These are phyloP conservation scores for Sparidentex hasta DNA, from an alignment of 2,797 vertebrate genomes.

Conservation along the genomic window DNA sequence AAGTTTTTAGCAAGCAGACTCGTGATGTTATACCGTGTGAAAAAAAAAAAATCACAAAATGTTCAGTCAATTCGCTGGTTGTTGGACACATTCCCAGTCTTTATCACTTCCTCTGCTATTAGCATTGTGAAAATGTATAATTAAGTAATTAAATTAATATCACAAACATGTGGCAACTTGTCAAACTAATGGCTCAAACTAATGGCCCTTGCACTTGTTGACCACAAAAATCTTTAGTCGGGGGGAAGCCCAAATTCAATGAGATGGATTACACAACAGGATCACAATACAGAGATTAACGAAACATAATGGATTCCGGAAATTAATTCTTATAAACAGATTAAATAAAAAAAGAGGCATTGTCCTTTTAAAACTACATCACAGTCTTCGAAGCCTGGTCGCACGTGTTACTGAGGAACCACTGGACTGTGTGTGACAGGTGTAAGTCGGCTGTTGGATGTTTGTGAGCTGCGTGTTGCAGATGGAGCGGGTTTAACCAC, in stretches of 20 bases:
- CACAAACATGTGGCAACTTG: no score
- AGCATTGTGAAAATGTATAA: no score
- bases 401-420: slow-evolving; percentile 9
- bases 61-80: no score
- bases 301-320: not conserved
- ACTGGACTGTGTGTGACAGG: slow-evolving; percentile 10
- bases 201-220: no score
- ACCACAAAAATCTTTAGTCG: no score
- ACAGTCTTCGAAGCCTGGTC: slow-evolving; percentile 1
- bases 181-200: no score
- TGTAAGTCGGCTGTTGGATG: slow-evolving; percentile 33
- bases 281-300: not conserved
- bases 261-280: not conserved
- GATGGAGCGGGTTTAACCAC: slow-evolving; percentile 48
- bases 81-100: no score
- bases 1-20: no score
- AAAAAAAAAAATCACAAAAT: no score
- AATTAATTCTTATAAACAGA: not conserved
- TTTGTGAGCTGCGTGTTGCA: slow-evolving; percentile 45
- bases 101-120: no score
- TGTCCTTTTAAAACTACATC: not conserved
- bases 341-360: not conserved
- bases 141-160: no score
- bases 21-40: no score
- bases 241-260: not conserved